phyloP scores from a whole-genome alignment of 1,140 invertebrate species.

The Temnothorax longispinosus region DNA sequence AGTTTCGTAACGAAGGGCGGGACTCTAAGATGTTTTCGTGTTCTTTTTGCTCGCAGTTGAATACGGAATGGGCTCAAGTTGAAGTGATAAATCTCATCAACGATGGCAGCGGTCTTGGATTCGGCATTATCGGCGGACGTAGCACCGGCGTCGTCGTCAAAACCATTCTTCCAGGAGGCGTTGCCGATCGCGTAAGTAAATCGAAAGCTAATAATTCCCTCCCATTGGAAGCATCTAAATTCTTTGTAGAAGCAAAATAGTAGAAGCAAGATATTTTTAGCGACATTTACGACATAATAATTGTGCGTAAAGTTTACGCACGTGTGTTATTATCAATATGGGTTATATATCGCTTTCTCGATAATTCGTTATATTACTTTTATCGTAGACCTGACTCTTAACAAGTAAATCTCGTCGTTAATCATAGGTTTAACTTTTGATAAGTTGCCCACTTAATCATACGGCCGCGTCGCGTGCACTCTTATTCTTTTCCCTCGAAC shows the following conservation, averaged over 20 bases:
- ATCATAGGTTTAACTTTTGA: constrained; percentile 40
- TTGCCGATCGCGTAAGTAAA: constrained; percentile 93
- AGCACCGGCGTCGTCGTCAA: constrained; percentile 99
- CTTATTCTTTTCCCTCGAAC: not conserved
- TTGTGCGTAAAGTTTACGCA: not conserved
- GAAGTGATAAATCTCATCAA: constrained; percentile 98
- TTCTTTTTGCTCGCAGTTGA: constrained; percentile 86
- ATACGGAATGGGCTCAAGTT: constrained; percentile 98
- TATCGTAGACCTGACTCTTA: not conserved
- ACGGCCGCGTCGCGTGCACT: constrained; percentile 16
- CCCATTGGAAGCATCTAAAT: not conserved
- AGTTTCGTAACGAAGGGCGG: not conserved
- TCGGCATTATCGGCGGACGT: constrained; percentile 98
- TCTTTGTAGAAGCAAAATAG: not conserved
- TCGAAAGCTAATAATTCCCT: not conserved
- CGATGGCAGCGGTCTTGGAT: constrained; percentile 98
- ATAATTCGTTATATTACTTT: constrained; percentile 4
- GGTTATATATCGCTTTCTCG: not conserved
- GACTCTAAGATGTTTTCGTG: not conserved
- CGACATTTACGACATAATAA: not conserved
- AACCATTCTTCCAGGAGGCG: constrained; percentile 97
- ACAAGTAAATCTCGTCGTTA: constrained; percentile 31
- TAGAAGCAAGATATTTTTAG: not conserved
- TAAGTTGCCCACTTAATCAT: constrained; percentile 46
- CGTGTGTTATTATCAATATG: not conserved